Conservation (phyloP, 2,113 vertebrate genomes). For the Coreoperca whiteheadi region DNA sequence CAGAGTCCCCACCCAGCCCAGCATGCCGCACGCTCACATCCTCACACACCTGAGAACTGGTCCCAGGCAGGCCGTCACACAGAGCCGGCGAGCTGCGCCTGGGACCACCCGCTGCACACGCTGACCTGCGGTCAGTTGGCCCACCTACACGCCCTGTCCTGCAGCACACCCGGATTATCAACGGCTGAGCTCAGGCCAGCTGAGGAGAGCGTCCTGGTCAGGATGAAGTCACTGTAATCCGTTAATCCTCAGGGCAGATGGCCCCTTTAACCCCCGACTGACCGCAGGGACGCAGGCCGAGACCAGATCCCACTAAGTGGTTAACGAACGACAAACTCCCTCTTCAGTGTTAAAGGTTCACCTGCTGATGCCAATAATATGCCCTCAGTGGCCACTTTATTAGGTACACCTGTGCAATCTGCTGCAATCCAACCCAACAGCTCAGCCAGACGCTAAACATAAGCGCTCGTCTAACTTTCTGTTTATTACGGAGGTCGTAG, state of each 20-base stretch:
- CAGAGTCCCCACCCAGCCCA: constrained; percentile 77
- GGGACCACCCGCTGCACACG: not conserved
- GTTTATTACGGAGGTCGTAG: too few relatives aligned
- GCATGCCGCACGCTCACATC: constrained; percentile 56
- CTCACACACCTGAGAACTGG: not conserved
- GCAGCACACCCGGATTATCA: not conserved
- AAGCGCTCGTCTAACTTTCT: too few relatives aligned
- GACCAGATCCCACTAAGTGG: not conserved
- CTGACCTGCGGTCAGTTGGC: constrained; percentile 26
- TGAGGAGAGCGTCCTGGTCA: not conserved
- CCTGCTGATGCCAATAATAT: not conserved
- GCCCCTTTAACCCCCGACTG: constrained; percentile 32
- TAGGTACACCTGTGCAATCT: too few relatives aligned
- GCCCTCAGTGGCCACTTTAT: too few relatives aligned
- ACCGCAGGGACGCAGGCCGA: not conserved
- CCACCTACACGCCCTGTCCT: not conserved
- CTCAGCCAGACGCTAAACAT: too few relatives aligned
- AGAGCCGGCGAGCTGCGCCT: not conserved
- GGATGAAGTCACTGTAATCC: constrained; percentile 68
- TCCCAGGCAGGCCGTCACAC: not conserved
- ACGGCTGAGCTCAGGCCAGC: constrained; percentile 38
- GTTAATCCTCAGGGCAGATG: constrained; percentile 79
- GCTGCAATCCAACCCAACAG: too few relatives aligned
- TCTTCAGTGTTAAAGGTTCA: not conserved
- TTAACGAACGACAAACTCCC: not conserved